These are phyloP conservation scores for Apamea monoglypha DNA, from an alignment of 2,888 invertebrate genomes.

Conservation along the genomic window DNA sequence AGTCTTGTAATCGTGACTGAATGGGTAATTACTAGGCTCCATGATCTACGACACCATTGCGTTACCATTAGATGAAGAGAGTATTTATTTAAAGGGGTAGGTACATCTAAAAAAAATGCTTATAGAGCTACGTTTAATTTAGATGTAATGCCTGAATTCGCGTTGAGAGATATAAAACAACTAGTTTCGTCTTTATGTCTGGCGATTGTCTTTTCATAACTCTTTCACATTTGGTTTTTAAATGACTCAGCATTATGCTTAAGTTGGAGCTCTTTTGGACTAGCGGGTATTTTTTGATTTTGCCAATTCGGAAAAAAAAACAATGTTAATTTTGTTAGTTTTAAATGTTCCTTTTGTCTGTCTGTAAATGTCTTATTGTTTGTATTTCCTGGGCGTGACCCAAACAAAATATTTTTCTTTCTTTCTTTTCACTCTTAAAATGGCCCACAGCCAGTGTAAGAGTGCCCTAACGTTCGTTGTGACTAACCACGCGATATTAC, in stretches of 20 bases:
- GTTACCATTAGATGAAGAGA: not conserved
- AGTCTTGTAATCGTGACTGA: not conserved
- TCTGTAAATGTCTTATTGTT: not conserved
- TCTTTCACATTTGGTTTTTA: not conserved
- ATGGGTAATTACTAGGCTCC: not conserved
- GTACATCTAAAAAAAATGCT: no score
- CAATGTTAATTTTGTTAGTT: not conserved
- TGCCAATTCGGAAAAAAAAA: not conserved
- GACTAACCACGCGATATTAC: slow-evolving; percentile 25
- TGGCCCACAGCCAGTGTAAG: not conserved
- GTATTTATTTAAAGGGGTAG: not conserved
- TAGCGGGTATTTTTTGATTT: not conserved
- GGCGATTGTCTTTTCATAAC: not conserved
- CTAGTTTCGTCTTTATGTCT: no score
- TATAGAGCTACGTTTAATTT: not conserved
- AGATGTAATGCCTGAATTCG: not conserved
- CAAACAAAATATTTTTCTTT: not conserved
- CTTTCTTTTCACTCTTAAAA: not conserved
- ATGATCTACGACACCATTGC: not conserved
- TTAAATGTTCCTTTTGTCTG: not conserved
- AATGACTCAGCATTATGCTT: not conserved
- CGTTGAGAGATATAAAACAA: not conserved
- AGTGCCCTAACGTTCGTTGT: not conserved
- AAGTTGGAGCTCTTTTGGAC: not conserved
- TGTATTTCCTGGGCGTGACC: not conserved